Base-by-base conservation (phyloP, 2,113 vertebrate species). In the Hippolais icterina region DNA sequence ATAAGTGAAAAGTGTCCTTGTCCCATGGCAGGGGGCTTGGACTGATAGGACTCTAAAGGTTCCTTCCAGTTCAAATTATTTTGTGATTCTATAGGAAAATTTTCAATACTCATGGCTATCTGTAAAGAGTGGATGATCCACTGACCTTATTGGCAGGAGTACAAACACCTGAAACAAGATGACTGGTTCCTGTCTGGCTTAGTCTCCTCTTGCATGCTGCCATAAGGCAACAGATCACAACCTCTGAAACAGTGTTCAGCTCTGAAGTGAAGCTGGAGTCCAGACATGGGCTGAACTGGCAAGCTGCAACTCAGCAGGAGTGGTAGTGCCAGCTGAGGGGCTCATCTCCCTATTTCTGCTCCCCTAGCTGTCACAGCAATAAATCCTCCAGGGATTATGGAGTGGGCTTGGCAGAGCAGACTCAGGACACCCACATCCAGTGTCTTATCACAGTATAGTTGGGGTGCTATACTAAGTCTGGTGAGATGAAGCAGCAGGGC, bases 121-220 rank as follows among this genome's bases (percentile, higher is more conserved):
- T 65, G 31, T 25, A 2, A 5, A 84, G 10, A 46, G 14, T 27
- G 12, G 44, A 42, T 23, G 8, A 53, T 31, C 31, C 42, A 25
- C 10, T 25, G 18, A 64, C 24, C 49, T 49, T 41, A 16, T 41
- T 25, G 41, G 5, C 53, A 75, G 27, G 11, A 83, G 24, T 49
- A 20, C 22, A 23, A 9, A 61, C 15, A 49, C 10, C 15, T 31
- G 23, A 70, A 70, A 53, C 20, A 56, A 41, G 37, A 49, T 2
- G 1, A 18, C 15, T 53, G 42, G 2, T 9, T 80, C 9, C 21
- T 61, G 17, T 50, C 33, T 65, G 24, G 29, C 8, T 70, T 18
- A 64, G 47, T 22, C 10, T 54, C 12, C 33, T 17, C 1, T 15
- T 56, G 31, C 15, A 33, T 0, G 0, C 47, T 56, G n/a, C 33